Evolutionary conservation across 2,888 invertebrate species (phyloP).

Genomic region (Drosophila pullipes): DNA sequence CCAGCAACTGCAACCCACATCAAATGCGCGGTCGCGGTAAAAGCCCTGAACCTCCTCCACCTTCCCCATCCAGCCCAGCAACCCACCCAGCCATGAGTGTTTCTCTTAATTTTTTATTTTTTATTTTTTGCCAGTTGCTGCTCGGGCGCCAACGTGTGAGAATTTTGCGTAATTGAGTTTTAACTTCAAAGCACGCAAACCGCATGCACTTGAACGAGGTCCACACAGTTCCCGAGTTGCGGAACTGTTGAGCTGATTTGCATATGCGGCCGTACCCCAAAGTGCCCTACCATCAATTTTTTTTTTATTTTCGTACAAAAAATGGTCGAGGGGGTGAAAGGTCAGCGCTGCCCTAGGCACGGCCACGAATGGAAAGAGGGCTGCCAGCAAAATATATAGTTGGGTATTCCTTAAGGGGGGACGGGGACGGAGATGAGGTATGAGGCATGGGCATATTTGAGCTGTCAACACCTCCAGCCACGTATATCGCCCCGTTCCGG

Average conservation of each 20-base stretch:
- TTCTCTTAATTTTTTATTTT: background rate
- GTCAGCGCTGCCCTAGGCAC: slow-evolving; percentile 66
- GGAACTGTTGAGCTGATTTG: slow-evolving; percentile 63
- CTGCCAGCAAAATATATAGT: background rate
- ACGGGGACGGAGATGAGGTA: background rate
- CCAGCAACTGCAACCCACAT: slow-evolving; percentile 60
- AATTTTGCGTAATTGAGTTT: slow-evolving; percentile 82
- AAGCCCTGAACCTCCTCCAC: background rate
- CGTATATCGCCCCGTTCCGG: slow-evolving; percentile 4
- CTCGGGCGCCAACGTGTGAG: slow-evolving; percentile 71
- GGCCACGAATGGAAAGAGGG: background rate
- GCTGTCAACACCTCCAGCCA: slow-evolving; percentile 72
- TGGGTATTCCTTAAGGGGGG: background rate
- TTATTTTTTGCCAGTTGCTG: background rate
- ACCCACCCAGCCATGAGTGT: background rate
- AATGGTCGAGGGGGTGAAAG: slow-evolving; percentile 46
- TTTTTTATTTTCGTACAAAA: background rate
- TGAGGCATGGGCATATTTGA: slow-evolving; percentile 70
- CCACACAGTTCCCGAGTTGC: slow-evolving; percentile 25
- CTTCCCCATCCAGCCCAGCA: background rate
- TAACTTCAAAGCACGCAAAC: slow-evolving; percentile 76
- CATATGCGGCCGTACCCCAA: slow-evolving; percentile 56
- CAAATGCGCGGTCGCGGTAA: slow-evolving; percentile 44
- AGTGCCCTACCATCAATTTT: background rate
- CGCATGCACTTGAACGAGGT: slow-evolving; percentile 73